Conservation (phyloP, 2,888 invertebrate species). For the Fissipunctia ypsillon region DNA sequence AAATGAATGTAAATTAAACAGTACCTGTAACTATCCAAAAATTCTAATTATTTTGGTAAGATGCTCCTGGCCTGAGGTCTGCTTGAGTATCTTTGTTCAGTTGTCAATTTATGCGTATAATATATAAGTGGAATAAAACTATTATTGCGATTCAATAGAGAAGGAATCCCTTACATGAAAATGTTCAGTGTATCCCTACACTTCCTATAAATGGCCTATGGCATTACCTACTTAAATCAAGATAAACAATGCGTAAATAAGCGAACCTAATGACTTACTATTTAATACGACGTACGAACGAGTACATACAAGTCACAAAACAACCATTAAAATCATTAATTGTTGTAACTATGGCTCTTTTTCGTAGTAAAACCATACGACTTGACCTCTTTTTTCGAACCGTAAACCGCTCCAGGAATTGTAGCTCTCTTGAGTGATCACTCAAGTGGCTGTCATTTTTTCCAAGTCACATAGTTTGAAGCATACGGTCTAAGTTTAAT, state of each 20-base stretch:
- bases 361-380: not conserved
- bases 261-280: not conserved
- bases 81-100: not conserved
- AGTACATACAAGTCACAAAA: not conserved
- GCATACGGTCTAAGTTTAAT: not conserved
- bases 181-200: not conserved
- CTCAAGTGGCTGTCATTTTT: not conserved
- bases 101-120: not conserved
- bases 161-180: not conserved
- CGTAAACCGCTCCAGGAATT: not conserved
- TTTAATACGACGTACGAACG: too few relatives aligned
- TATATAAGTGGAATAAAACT: not conserved
- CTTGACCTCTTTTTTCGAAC: not conserved
- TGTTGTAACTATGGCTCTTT: not conserved
- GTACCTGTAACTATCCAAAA: not conserved
- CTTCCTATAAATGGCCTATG: too few relatives aligned
- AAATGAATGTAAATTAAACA: not conserved
- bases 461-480: slow-evolving; percentile 1
- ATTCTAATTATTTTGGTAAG: not conserved
- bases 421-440: not conserved
- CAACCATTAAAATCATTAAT: not conserved
- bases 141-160: not conserved
- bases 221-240: not conserved
- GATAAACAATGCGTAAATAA: not conserved
- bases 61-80: not conserved